A percentile compares a stretch with the other conserved stretches of the same genome.
Evolutionary conservation across 37 sponge, comb jelly and placozoan genomes (phyloP).

Genomic region (Hormiphora californensis): DNA sequence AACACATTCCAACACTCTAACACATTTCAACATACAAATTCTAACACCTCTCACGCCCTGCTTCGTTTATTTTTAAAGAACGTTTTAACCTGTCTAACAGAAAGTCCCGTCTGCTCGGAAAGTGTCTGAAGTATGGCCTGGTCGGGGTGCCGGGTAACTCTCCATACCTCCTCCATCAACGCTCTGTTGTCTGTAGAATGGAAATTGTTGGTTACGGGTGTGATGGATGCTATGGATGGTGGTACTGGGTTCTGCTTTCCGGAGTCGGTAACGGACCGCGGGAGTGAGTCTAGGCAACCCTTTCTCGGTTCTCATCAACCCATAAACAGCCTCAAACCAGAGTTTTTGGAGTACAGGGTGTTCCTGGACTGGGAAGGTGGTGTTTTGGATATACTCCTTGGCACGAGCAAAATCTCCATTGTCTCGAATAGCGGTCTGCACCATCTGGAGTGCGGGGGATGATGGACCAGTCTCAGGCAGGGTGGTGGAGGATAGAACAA

Average conservation of each 20-base stretch:
- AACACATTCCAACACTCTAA: too few species aligned
- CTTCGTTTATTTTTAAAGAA: constrained; percentile 25
- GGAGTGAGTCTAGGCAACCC: background rate
- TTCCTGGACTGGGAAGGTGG: background rate
- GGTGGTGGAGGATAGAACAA: too few species aligned
- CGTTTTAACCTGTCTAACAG: constrained; percentile 21
- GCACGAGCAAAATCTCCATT: too few species aligned
- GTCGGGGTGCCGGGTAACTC: background rate
- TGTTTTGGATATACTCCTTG: constrained; percentile 22
- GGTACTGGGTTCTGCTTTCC: constrained; percentile 30
- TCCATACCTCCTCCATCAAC: background rate
- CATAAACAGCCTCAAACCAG: constrained; percentile 18
- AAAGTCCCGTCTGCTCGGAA: background rate
- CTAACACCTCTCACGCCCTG: background rate
- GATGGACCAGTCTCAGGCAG: too few species aligned
- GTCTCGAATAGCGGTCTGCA: too few species aligned
- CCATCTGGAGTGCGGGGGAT: too few species aligned
- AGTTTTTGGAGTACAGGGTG: constrained; percentile 22
- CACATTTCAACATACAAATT: too few species aligned
- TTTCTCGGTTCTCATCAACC: background rate
- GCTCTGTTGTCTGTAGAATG: background rate
- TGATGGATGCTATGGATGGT: background rate
- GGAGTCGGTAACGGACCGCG: constrained; percentile 6
- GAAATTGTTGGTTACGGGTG: constrained; percentile 44
- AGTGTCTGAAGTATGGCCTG: background rate